phyloP scores from a whole-genome alignment of 2,113 vertebrate species.

The Anoplopoma fimbria region DNA sequence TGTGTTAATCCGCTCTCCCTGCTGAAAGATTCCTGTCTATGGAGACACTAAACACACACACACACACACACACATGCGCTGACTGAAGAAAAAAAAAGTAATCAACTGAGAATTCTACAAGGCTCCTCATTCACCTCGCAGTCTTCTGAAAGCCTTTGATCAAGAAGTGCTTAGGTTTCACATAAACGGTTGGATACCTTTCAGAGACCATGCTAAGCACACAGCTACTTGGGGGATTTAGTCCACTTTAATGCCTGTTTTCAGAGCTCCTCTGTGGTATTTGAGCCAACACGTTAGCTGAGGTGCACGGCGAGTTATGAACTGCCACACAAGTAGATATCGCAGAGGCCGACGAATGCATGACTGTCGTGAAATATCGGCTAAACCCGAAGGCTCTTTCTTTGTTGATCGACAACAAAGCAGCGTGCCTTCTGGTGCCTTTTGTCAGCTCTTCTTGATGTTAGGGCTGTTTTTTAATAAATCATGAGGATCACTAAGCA shows the following conservation, averaged over 20 bases:
- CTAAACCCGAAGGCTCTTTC: conserved; percentile 10
- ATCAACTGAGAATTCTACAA: conserved; percentile 74
- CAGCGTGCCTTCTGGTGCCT: neutral
- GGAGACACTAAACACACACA: conserved; percentile 59
- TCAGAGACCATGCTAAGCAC: conserved; percentile 78
- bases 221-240: conserved; percentile 76
- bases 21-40: conserved; percentile 73
- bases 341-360: conserved; percentile 8
- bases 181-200: conserved; percentile 78
- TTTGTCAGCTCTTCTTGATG: conserved; percentile 40
- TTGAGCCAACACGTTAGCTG: conserved; percentile 77
- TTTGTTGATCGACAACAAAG: conserved; percentile 38
- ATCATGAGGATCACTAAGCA: neutral
- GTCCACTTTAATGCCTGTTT: conserved; percentile 79
- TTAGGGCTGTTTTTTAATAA: conserved; percentile 16
- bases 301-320: conserved; percentile 57
- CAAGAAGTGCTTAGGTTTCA: conserved; percentile 80
- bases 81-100: conserved; percentile 43
- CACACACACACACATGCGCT: conserved; percentile 21
- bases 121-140: conserved; percentile 70
- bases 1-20: conserved; percentile 75
- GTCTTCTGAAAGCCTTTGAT: conserved; percentile 80
- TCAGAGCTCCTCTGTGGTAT: conserved; percentile 73
- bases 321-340: conserved; percentile 75
- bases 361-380: conserved; percentile 31